Percentiles rank a stretch among this genome's conserved stretches.
Conservation (phyloP, 2,888 invertebrate species). For the Acleris holmiana region DNA sequence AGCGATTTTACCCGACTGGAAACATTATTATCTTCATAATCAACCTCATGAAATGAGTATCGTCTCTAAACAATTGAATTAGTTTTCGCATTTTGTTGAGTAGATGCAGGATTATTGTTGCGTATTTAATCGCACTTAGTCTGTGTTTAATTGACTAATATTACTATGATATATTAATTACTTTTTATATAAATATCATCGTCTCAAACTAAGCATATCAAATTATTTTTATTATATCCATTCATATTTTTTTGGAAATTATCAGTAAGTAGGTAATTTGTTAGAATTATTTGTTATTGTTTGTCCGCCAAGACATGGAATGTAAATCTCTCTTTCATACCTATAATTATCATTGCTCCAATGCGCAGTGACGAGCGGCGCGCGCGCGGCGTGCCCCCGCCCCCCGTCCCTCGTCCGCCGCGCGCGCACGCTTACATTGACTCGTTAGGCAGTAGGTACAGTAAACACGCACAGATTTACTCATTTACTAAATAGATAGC, state of each 20-base stretch:
- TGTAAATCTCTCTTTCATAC: conserved; percentile 60
- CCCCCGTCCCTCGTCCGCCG: not conserved
- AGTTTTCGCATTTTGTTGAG: conserved; percentile 75
- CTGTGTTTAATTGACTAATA: conserved; percentile 27
- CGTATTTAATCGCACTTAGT: conserved; percentile 25
- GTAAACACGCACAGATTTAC: conserved; percentile 73
- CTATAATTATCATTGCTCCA: conserved; percentile 79
- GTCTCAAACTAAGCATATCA: conserved; percentile 73
- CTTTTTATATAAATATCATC: conserved; percentile 47
- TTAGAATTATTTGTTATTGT: not conserved
- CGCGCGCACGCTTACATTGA: conserved; percentile 4
- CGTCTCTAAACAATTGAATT: conserved; percentile 55
- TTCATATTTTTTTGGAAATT: conserved; percentile 21
- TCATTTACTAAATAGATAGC: conserved; percentile 48
- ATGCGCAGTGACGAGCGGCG: not conserved
- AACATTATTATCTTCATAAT: not conserved
- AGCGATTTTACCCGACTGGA: not conserved
- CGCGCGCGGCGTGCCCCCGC: too few relatives aligned
- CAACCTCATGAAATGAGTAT: conserved; percentile 41
- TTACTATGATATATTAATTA: conserved; percentile 14
- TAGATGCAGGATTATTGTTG: conserved; percentile 10
- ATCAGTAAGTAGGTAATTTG: conserved; percentile 15
- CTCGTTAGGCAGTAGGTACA: conserved; percentile 47
- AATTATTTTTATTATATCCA: conserved; percentile 53
- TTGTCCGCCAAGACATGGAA: conserved; percentile 42